A percentile compares a stretch with the other conserved stretches of the same genome.
These are phyloP conservation scores for Apamea sordens DNA, from an alignment of 2,888 invertebrate genomes.

Conservation along the genomic window DNA sequence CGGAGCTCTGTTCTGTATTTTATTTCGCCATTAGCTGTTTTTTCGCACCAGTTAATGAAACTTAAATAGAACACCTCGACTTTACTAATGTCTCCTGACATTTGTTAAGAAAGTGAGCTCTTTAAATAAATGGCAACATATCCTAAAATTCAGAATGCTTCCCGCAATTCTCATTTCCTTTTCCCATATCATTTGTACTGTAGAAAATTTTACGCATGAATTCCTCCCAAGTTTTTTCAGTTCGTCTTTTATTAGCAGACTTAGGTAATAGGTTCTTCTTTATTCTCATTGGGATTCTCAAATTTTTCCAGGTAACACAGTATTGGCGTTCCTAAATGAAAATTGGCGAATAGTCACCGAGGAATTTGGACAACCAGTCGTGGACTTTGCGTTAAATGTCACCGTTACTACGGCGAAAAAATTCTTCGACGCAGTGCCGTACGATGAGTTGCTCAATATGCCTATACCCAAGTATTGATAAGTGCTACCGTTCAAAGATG, in stretches of 20 bases:
- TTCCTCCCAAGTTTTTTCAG: background rate
- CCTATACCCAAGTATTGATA: conserved; percentile 85
- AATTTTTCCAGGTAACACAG: conserved; percentile 84
- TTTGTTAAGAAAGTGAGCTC: conserved; percentile 16
- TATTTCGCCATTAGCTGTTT: conserved; percentile 13
- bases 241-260: background rate
- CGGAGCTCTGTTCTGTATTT: conserved; percentile 22
- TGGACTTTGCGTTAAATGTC: conserved; percentile 86
- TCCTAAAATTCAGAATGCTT: conserved; percentile 7
- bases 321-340: conserved; percentile 85
- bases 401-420: conserved; percentile 85
- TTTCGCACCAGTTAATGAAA: conserved; percentile 25
- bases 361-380: conserved; percentile 87
- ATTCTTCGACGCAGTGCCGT: conserved; percentile 86
- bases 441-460: conserved; percentile 84
- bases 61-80: conserved; percentile 24
- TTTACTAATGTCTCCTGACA: conserved; percentile 20
- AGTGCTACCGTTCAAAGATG: conserved; percentile 22
- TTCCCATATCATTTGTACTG: background rate
- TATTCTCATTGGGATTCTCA: conserved; percentile 20
- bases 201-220: conserved; percentile 13
- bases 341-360: conserved; percentile 88
- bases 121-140: conserved; percentile 28
- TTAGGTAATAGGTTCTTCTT: background rate
- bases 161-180: conserved; percentile 11